Base-by-base conservation (phyloP, 1,140 invertebrate genomes). In the Calephelis virginiensis region DNA sequence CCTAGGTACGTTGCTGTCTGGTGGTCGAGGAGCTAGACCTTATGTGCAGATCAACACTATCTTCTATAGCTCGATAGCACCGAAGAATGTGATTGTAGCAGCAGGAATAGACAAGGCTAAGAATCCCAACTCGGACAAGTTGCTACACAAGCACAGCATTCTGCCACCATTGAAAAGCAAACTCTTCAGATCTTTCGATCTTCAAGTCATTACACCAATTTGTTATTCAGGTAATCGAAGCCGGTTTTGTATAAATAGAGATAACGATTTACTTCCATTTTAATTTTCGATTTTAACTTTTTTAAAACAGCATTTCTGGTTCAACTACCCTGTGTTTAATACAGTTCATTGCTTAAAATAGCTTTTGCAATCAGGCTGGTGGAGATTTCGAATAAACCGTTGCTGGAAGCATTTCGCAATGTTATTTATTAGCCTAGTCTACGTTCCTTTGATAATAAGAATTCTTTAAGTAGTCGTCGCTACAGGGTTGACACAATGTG, bases 391-490 rank as follows among this genome's bases (percentile, higher is more conserved):
- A 59, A 59, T 59, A 59, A 59, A 59, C 56, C 56, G 56, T 40
- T 59, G 56, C 56, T 59, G 37, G 56, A 59, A 59, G 56, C 56
- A 59, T 59, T 59, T 59, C 56, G 56, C 56, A 59, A 59, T 59
- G 56, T 59, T 59, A 59, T 59, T 59, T 59, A 59, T 59, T 59
- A 38, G 56, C 38, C 56, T 59, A 59, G 56, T 59, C 56, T 59
- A 37, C 56, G 56, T 59, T 59, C 56, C 56, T 37, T 59, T 59
- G 37, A 59, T 59, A 59, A 59, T 59, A 59, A 59, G 37, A 59
- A 59, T 59, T 59, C 56, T 59, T 59, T 59, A 59, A 59, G 56
- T n/a, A 38, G 56, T 59, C 56, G 28, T 59, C 56, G 37, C 56
- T 43, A 59, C 28, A 59, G 56, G 56, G 56, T 59, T 59, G 56